phyloP scores from a whole-genome alignment of 2,888 invertebrate species.

The Mythimna lalbum region DNA sequence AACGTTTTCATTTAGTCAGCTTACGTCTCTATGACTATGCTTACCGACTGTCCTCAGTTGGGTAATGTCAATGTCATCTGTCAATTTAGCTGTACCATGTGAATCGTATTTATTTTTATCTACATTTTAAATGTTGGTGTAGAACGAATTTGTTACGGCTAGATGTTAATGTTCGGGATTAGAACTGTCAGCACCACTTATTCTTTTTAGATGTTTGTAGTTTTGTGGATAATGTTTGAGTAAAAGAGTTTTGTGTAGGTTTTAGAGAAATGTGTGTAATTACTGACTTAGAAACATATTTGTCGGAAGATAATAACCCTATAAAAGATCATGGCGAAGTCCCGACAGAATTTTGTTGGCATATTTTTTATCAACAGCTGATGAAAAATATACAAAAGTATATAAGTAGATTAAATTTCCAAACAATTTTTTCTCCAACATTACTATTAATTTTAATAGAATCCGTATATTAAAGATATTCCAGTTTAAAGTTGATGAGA shows the following conservation, averaged over 20 bases:
- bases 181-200: conserved; percentile 11
- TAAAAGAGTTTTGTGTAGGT: not conserved
- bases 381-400: too few species aligned
- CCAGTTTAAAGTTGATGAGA: too few species aligned
- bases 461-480: too few species aligned
- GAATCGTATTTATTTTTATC: conserved; percentile 46
- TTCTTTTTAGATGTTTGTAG: not conserved
- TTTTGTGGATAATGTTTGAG: conserved; percentile 1
- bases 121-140: conserved; percentile 46
- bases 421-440: too few species aligned
- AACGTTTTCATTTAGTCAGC: conserved; percentile 49
- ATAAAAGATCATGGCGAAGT: too few species aligned
- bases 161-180: conserved; percentile 6
- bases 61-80: conserved; percentile 58
- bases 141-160: conserved; percentile 22
- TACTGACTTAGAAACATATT: too few species aligned
- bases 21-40: conserved; percentile 11
- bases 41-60: conserved; percentile 28
- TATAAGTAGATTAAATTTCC: too few species aligned
- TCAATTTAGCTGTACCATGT: conserved; percentile 42
- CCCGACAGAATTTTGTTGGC: too few species aligned
- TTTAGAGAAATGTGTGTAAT: not conserved
- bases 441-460: too few species aligned
- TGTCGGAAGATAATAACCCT: too few species aligned
- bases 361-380: too few species aligned